Conservation (phyloP, 1,140 invertebrate genomes). For the Philopotamus ludificatus region DNA sequence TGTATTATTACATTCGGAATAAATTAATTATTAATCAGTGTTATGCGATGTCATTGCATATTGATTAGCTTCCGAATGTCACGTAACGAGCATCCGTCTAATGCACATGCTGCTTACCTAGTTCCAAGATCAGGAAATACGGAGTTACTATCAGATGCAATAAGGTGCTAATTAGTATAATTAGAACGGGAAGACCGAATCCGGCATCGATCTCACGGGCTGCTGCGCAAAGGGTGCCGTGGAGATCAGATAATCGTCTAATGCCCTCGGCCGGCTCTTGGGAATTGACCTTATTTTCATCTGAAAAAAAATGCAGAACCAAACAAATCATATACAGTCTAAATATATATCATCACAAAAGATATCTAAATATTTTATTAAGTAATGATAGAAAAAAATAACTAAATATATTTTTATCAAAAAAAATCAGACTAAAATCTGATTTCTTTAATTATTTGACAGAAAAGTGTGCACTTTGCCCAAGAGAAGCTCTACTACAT, state of each 20-base stretch:
- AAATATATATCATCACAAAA: neutral
- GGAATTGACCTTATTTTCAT: conserved; percentile 15
- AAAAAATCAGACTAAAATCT: no score
- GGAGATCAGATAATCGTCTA: conserved; percentile 47
- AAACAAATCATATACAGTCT: neutral
- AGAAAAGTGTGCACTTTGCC: no score
- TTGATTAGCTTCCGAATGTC: no score
- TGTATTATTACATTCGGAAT: neutral
- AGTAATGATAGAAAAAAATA: no score
- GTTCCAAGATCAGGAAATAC: conserved; percentile 68
- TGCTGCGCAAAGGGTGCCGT: conserved; percentile 49
- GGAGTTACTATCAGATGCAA: conserved; percentile 71
- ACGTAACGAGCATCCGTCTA: no score
- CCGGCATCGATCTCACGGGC: conserved; percentile 48
- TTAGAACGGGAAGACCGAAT: conserved; percentile 61
- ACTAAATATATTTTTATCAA: no score
- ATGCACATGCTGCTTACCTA: conserved; percentile 52
- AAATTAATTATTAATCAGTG: neutral
- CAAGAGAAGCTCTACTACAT: no score
- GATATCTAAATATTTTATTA: no score
- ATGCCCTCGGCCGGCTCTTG: conserved; percentile 47
- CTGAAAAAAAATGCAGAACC: no score
- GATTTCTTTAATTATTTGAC: no score
- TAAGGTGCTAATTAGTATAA: conserved; percentile 64
- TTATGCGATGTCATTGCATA: no score